Evolutionary conservation across 92 coral and sea anemone species (phyloP).

Genomic region (Ricordea florida): DNA sequence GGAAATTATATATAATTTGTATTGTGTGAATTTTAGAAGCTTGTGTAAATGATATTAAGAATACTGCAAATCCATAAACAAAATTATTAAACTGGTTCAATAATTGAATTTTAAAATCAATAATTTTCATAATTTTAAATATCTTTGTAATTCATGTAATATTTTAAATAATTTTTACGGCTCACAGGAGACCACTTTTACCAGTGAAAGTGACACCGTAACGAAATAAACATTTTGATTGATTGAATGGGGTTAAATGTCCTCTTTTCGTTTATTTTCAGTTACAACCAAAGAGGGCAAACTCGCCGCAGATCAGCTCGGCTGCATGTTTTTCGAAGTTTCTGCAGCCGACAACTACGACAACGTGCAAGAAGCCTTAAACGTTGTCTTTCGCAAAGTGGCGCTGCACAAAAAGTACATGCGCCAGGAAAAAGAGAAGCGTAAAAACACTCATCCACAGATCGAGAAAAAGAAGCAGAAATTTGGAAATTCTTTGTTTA

Average conservation of each 20-base stretch:
- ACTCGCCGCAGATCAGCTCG: conserved; percentile 91
- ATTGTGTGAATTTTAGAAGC: too few species aligned
- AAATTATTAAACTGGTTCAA: too few species aligned
- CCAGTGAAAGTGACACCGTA: too few species aligned
- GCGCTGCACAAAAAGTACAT: conserved; percentile 71
- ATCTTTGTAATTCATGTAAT: too few species aligned
- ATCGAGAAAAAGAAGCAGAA: conserved; percentile 82
- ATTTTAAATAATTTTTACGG: neutral
- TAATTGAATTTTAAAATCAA: too few species aligned
- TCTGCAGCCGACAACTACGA: conserved; percentile 97
- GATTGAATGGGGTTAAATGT: neutral
- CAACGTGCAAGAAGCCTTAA: conserved; percentile 86
- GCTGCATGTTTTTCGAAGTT: conserved; percentile 96
- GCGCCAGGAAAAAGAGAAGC: conserved; percentile 69
- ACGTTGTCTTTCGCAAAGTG: conserved; percentile 79
- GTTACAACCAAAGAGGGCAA: conserved; percentile 91
- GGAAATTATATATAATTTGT: too few species aligned
- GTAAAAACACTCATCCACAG: conserved; percentile 59
- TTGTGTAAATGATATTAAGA: too few species aligned
- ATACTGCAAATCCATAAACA: too few species aligned
- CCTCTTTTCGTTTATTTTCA: conserved; percentile 16
- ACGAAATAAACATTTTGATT: too few species aligned
- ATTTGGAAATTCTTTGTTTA: conserved; percentile 88
- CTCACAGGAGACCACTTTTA: neutral
- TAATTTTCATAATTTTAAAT: too few species aligned